Conservation (phyloP, 2,888 invertebrate genomes). For the Polydesmus complanatus region DNA sequence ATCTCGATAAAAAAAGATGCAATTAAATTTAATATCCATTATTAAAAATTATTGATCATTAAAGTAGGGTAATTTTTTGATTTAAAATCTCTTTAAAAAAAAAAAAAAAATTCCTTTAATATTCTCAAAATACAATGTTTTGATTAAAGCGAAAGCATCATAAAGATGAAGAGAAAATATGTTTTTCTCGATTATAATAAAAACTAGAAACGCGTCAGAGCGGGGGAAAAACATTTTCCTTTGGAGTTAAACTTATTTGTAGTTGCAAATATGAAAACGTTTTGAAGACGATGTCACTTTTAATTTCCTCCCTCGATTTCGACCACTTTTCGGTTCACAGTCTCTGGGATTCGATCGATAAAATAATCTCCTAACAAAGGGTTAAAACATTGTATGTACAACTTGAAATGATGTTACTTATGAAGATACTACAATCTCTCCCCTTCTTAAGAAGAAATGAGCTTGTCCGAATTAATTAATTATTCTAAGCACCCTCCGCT, state of each 20-base stretch:
- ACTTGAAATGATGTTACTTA: neutral
- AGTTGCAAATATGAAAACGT: neutral
- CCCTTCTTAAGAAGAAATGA: neutral
- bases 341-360: neutral
- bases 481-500: constrained; percentile 4
- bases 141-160: too few relatives aligned
- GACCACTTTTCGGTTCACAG: neutral
- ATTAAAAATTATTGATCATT: too few relatives aligned
- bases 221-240: too few relatives aligned
- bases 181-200: too few relatives aligned
- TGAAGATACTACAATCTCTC: neutral
- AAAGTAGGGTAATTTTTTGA: too few relatives aligned
- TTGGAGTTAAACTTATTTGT: neutral
- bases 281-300: neutral
- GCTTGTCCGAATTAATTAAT: constrained; percentile 7
- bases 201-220: too few relatives aligned
- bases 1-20: too few relatives aligned
- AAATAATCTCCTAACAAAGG: neutral
- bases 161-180: too few relatives aligned
- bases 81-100: too few relatives aligned
- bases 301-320: neutral
- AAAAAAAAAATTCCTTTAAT: too few relatives aligned
- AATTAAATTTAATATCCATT: too few relatives aligned
- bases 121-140: too few relatives aligned
- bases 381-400: neutral